Evolutionary conservation across 2,888 invertebrate genomes (phyloP).

Genomic region (Meta bourneti): DNA sequence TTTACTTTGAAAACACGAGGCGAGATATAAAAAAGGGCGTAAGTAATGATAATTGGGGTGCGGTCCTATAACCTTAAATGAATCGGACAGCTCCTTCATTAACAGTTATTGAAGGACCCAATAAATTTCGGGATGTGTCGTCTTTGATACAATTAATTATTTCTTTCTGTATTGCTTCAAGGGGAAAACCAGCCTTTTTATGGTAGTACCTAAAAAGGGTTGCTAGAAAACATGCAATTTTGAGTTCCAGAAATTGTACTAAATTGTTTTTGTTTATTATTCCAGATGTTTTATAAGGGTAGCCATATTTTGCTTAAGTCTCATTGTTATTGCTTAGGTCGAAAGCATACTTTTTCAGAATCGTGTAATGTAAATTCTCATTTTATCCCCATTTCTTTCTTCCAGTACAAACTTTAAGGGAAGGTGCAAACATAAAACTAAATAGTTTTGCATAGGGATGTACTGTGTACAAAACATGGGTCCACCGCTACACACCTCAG

Average conservation of each 20-base stretch:
- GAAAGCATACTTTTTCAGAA: too few relatives aligned
- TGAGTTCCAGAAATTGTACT: not conserved
- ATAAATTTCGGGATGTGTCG: slow-evolving; percentile 5
- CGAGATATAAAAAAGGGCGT: slow-evolving; percentile 14
- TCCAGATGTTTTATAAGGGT: too few relatives aligned
- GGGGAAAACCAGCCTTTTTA: not conserved
- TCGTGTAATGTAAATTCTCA: too few relatives aligned
- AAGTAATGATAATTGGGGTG: slow-evolving; percentile 68
- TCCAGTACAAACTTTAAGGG: too few relatives aligned
- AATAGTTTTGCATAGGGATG: too few relatives aligned
- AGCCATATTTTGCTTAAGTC: too few relatives aligned
- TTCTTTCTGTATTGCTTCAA: slow-evolving; percentile 21
- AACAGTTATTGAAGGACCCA: slow-evolving; percentile 53
- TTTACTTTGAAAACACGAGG: slow-evolving; percentile 12
- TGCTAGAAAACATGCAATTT: not conserved
- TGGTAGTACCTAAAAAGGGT: slow-evolving; percentile 12
- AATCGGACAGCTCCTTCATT: slow-evolving; percentile 53
- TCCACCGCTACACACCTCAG: too few relatives aligned
- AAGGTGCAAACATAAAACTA: too few relatives aligned
- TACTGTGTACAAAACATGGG: too few relatives aligned
- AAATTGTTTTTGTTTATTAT: too few relatives aligned
- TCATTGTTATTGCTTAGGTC: too few relatives aligned
- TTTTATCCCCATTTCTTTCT: too few relatives aligned
- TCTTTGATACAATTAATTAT: slow-evolving; percentile 25
- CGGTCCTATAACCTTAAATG: slow-evolving; percentile 41